Percentiles rank a stretch among this genome's conserved stretches.
Conservation (phyloP, 2,797 vertebrate genomes). For the Malacoraja senta region DNA sequence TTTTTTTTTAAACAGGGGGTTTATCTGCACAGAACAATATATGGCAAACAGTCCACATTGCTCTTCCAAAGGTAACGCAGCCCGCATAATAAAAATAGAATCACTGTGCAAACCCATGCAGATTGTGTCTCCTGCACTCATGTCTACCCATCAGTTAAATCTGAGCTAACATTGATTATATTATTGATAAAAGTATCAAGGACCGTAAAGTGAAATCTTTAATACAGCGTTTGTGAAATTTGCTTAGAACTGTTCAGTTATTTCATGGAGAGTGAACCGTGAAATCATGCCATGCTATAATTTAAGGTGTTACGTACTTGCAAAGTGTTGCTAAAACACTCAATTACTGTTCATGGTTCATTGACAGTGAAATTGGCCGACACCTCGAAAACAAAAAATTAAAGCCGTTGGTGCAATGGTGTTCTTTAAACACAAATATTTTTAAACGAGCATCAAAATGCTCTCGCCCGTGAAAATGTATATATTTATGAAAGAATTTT, state of each 20-base stretch:
- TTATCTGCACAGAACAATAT: not conserved
- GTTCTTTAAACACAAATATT: not conserved
- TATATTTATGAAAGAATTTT: not conserved
- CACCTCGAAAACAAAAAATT: not conserved
- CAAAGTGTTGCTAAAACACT: not conserved
- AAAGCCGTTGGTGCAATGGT: not conserved
- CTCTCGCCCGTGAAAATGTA: not conserved
- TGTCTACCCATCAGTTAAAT: not conserved
- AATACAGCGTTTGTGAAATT: not conserved
- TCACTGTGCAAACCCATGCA: not conserved
- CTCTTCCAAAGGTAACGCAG: not conserved
- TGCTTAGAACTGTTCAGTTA: not conserved
- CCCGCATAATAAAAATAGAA: not conserved
- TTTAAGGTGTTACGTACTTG: not conserved
- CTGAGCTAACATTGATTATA: not conserved
- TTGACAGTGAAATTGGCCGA: not conserved
- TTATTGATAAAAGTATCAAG: not conserved
- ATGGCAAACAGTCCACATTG: not conserved
- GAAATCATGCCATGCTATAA: not conserved
- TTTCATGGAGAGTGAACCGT: not conserved
- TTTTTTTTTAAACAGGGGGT: not conserved
- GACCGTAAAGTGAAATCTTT: not conserved
- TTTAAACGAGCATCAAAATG: not conserved
- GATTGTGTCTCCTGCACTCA: too few relatives aligned
- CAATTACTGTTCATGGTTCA: not conserved